Evolutionary conservation across 2,888 invertebrate genomes (phyloP).

Genomic region (Anagyrus pseudococci): DNA sequence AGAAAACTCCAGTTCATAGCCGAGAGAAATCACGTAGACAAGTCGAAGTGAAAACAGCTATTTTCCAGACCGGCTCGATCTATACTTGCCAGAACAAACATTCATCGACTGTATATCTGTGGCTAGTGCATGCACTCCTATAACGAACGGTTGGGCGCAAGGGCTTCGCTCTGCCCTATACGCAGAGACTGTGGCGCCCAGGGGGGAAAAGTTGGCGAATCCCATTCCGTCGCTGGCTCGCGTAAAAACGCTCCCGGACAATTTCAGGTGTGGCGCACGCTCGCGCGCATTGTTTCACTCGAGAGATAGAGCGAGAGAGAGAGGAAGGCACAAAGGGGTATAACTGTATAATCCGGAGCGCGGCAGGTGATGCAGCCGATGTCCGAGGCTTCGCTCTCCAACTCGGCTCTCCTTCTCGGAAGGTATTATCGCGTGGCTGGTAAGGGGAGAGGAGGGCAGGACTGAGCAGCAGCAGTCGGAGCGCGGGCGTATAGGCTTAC

Average conservation of each 20-base stretch:
- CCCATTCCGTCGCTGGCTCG: constrained; percentile 19
- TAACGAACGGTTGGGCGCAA: too few species aligned
- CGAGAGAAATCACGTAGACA: neutral
- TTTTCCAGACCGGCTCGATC: constrained; percentile 2
- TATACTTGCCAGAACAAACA: constrained; percentile 14
- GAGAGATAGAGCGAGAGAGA: constrained; percentile 1
- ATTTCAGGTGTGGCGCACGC: constrained; percentile 19
- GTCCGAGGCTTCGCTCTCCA: constrained; percentile 15
- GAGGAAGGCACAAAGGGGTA: constrained; percentile 25
- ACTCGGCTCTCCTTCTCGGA: neutral
- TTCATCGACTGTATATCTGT: constrained; percentile 1
- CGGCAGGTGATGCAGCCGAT: constrained; percentile 33
- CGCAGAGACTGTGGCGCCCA: too few species aligned
- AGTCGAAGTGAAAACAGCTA: constrained; percentile 18
- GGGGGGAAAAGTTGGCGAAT: too few species aligned
- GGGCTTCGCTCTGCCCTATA: too few species aligned
- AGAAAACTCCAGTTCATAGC: too few species aligned
- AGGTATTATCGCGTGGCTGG: constrained; percentile 36
- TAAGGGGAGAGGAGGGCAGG: constrained; percentile 21
- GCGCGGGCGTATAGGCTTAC: constrained; percentile 44
- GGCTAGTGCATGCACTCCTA: neutral
- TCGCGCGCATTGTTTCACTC: constrained; percentile 27
- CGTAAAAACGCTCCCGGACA: constrained; percentile 34
- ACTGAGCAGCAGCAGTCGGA: constrained; percentile 29
- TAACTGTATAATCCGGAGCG: constrained; percentile 34